Base-by-base conservation (phyloP, 1,140 invertebrate genomes). In the Scaptodrosophila lebanonensis region DNA sequence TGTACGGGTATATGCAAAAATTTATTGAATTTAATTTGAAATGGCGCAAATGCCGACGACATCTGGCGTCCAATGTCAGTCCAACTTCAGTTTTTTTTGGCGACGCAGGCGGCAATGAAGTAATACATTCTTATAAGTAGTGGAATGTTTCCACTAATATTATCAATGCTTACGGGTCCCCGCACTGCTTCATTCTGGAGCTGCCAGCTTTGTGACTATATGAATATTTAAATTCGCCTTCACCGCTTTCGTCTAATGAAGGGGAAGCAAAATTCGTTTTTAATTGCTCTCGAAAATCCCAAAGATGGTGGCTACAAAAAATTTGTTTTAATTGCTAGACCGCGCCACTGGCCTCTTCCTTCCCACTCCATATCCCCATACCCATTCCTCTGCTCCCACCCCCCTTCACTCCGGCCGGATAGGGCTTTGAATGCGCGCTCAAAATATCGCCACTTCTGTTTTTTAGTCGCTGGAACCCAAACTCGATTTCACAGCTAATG, bases 21-120 rank as follows among this genome's bases (percentile, higher is more conserved):
- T 83, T 83, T 83, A 83, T 83, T 83, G 79, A 83, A 79, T 83
- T 83, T 83, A 83, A 83, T 83, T 83, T 79, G 75, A 79, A 82
- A 73, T 67, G 60, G 62, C 66, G 40, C 44, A 57, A 61, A 39
- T 50, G 51, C 48, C 69, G 49, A 63, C 60, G 66, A 71, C 77
- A 83, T 70, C 76, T 72, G 77, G 18, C 57, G 51, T 39, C 58
- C 60, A 51, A 56, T 47, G 44, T 35, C 25, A 44, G 43, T 38
- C 15, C 7, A 49, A 56, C 32, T 48, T 45, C 22, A 13, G 8
- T 54, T 16, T 7, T 32, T 38, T 67, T 15, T 42, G 33, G 13
- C 18, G n/a, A 11, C 12, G 50, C 22, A 59, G 18, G 18, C 29
- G 2, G 35, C 12, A 32, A 35, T 58, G n/a, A n/a, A n/a, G n/a